These are phyloP conservation scores for Cercocebus atys DNA, from an alignment of 2,113 vertebrate species.

Conservation along the genomic window DNA sequence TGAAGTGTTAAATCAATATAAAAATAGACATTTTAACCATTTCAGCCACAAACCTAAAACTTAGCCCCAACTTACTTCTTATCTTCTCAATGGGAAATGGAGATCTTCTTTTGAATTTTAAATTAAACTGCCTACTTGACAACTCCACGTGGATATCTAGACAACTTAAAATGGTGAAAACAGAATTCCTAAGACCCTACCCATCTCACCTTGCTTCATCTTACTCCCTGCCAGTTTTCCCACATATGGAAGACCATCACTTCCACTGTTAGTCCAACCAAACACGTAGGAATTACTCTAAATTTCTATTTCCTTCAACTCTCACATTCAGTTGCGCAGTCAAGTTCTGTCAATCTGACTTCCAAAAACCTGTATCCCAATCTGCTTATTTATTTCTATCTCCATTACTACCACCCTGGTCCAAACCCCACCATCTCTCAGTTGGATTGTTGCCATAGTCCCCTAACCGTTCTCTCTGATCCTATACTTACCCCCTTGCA, in stretches of 20 bases:
- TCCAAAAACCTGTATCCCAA: background rate
- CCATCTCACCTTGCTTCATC: background rate
- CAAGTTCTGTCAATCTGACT: background rate
- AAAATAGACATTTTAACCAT: background rate
- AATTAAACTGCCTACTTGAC: background rate
- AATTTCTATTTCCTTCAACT: background rate
- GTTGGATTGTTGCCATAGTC: background rate
- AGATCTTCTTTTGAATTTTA: background rate
- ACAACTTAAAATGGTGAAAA: background rate
- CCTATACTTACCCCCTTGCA: background rate
- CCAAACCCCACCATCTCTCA: background rate
- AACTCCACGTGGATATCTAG: background rate
- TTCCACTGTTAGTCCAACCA: background rate
- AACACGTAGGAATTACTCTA: background rate
- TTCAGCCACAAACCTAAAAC: background rate
- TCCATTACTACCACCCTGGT: background rate
- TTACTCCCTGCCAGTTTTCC: background rate
- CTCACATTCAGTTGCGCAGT: background rate
- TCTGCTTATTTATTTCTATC: background rate
- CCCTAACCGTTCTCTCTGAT: background rate
- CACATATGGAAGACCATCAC: background rate
- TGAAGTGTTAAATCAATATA: background rate
- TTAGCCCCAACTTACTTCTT: background rate
- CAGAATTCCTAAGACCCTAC: background rate
- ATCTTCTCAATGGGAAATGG: background rate